These are phyloP conservation scores for Loris lydekkerianus DNA, from an alignment of 2,797 vertebrate species.

Conservation along the genomic window DNA sequence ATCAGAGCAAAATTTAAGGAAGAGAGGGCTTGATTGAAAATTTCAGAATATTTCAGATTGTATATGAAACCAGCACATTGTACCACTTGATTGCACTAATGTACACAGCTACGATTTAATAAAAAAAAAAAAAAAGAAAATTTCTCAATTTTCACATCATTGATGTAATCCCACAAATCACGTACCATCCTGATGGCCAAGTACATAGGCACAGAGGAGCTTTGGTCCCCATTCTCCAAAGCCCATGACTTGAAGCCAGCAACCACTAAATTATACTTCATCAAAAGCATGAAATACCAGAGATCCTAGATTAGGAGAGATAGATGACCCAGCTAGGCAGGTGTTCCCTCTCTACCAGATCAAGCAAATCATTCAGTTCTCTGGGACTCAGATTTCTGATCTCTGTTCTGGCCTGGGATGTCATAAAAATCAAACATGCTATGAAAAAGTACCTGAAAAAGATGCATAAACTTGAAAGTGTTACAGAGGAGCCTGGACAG, in stretches of 20 bases:
- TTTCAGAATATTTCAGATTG: not conserved
- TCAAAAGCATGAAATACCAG: not conserved
- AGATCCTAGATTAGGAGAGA: not conserved
- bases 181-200: not conserved
- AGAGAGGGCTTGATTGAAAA: not conserved
- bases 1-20: conserved; percentile 44
- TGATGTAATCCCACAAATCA: not conserved
- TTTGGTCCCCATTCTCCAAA: not conserved
- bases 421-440: not conserved
- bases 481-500: not conserved
- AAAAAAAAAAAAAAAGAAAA: not conserved
- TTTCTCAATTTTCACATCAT: not conserved
- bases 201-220: not conserved
- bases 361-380: not conserved
- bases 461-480: not conserved
- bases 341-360: not conserved
- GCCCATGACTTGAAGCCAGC: conserved; percentile 8
- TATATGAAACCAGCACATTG: too few species aligned
- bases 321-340: not conserved
- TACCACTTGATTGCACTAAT: too few species aligned
- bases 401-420: not conserved
- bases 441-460: not conserved
- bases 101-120: too few species aligned
- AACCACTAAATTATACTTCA: not conserved
- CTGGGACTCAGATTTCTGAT: not conserved